Evolutionary conservation across 2,113 vertebrate species (phyloP), one percentile per base, ranked within the genome.

Genomic region (Hymenochirus boettgeri): DNA sequence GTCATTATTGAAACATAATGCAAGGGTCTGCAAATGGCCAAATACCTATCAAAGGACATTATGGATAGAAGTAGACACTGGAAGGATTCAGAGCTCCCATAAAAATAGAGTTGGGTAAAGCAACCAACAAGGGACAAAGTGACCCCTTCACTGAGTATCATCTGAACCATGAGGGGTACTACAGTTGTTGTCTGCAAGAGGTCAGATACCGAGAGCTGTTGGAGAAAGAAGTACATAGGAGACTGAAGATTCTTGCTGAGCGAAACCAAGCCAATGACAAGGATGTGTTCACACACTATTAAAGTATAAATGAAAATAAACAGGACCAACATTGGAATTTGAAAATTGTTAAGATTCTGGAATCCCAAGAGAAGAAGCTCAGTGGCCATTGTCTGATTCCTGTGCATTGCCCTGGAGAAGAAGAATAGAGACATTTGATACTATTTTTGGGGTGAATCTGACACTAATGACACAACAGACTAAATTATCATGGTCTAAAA

Each of bases 181-280:
- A 62, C 27, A 35, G 29, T 39, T 10, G 48, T 24, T 7, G 46
- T 33, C 6, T 48, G 23, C 11, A 62, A 17, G 7, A 53, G 29
- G 23, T 62, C 61, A 13, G 19, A 19, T 17, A 39, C 15, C 4
- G 61, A 31, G 15, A 62, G 19, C 19, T 62, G 48, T 4, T 31
- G 23, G 9, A 62, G 50, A 25, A 62, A 62, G 29, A 53, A 53
- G 35, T 62, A 62, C 61, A 62, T 52, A n/a, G 61, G 61, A 25
- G 47, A 62, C 7, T 53, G 48, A 23, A 62, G 47, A 13, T 11
- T 35, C 5, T 23, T 21, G 9, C 22, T 62, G 3, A 22, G 6
- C 13, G 35, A 11, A 25, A 62, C 48, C 15, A 39, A 2, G 1
- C 5, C 15, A 10, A 53, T 62, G 15, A 62, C 46, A 5, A 62